Percentiles rank a stretch among this genome's conserved stretches.
These are phyloP conservation scores for Sterrhoptilus dennistouni DNA, from an alignment of 2,113 vertebrate genomes.

Conservation along the genomic window DNA sequence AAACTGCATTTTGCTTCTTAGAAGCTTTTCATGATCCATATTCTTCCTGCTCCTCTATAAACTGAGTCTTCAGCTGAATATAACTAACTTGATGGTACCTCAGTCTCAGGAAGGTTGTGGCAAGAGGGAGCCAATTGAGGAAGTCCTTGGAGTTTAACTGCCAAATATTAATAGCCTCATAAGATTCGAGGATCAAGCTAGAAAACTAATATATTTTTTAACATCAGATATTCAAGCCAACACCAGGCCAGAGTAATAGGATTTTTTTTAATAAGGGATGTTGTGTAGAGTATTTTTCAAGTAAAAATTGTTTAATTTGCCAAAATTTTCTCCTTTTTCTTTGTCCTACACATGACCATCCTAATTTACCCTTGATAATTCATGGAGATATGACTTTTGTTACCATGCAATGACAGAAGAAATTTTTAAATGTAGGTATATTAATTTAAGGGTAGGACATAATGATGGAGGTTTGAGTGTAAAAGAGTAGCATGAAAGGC, in stretches of 20 bases:
- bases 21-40: background rate
- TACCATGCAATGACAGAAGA: background rate
- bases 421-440: background rate
- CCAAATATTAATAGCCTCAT: background rate
- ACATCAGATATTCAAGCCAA: background rate
- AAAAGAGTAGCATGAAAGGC: background rate
- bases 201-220: background rate
- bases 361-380: background rate
- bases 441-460: background rate
- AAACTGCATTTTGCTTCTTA: background rate
- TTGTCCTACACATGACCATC: background rate
- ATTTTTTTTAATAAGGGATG: background rate
- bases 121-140: conserved; percentile 9
- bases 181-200: background rate
- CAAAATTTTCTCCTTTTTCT: background rate
- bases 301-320: background rate
- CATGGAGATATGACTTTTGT: background rate
- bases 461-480: rapidly evolving
- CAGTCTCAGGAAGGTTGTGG: conserved; percentile 19
- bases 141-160: conserved; percentile 15
- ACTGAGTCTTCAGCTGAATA: background rate
- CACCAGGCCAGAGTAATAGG: background rate
- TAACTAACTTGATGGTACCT: background rate
- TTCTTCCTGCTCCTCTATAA: background rate
- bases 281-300: background rate